Evolutionary conservation across 1,140 invertebrate genomes (phyloP).

Genomic region (Danaus plexippus): DNA sequence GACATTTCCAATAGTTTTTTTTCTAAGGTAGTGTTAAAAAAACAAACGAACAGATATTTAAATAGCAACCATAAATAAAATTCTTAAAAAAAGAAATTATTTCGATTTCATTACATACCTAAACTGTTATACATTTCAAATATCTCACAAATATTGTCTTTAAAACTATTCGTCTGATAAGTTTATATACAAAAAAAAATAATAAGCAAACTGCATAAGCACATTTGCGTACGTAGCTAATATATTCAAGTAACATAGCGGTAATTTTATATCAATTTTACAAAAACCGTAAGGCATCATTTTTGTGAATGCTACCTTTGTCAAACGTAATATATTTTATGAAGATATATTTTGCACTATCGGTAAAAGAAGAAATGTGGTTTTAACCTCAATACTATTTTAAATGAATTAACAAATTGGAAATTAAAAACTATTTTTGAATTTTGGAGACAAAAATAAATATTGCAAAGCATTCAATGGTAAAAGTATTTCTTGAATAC

Average conservation of each 20-base stretch:
- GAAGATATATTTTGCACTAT: constrained; percentile 9
- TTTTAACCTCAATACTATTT: too few species aligned
- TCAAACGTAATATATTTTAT: constrained; percentile 19
- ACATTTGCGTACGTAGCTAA: constrained; percentile 9
- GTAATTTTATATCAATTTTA: constrained; percentile 14
- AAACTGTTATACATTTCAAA: too few species aligned
- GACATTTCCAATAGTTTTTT: too few species aligned
- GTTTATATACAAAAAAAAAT: not conserved
- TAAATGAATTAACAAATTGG: too few species aligned
- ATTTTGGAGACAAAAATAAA: constrained; percentile 11
- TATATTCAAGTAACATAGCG: constrained; percentile 4
- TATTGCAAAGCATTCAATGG: constrained; percentile 11
- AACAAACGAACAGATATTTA: too few species aligned
- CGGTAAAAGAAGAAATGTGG: constrained; percentile 6
- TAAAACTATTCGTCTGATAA: too few species aligned
- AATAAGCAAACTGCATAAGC: constrained; percentile 19
- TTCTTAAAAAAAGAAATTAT: too few species aligned
- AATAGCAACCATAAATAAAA: too few species aligned
- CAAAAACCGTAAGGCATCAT: constrained; percentile 10
- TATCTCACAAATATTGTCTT: too few species aligned
- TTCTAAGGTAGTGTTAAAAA: too few species aligned
- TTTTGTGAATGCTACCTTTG: constrained; percentile 13
- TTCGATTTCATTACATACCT: too few species aligned
- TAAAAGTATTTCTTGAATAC: constrained; percentile 6
- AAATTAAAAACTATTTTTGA: not conserved